phyloP scores from a whole-genome alignment of 2,797 vertebrate genomes.

The Alca torda region DNA sequence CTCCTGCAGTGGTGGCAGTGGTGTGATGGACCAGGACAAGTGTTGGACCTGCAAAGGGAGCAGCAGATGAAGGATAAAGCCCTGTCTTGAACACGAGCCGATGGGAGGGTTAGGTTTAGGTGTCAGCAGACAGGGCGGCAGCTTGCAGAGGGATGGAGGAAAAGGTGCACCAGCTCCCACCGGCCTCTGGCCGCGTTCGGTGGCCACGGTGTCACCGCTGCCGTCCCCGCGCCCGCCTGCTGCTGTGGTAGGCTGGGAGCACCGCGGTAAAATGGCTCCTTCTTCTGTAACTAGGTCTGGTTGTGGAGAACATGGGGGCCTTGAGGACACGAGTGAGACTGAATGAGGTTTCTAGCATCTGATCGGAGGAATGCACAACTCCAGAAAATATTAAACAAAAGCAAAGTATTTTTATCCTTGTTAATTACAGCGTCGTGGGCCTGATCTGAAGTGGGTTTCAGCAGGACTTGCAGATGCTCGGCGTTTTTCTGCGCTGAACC shows the following conservation, averaged over 20 bases:
- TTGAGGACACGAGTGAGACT: slow-evolving; percentile 34
- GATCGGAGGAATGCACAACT: slow-evolving; percentile 32
- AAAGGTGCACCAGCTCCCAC: not conserved
- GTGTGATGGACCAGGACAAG: not conserved
- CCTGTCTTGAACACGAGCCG: not conserved
- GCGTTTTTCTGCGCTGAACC: not conserved
- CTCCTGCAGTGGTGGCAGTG: not conserved
- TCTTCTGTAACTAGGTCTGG: not conserved
- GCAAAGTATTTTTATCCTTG: slow-evolving; percentile 61
- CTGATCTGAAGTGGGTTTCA: slow-evolving; percentile 47
- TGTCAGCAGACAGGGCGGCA: not conserved
- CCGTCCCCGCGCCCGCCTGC: fast-evolving
- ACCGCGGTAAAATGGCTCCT: slow-evolving; percentile 8
- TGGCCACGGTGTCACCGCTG: fast-evolving
- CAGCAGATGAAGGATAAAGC: not conserved
- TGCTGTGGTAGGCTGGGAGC: not conserved
- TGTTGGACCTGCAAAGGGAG: not conserved
- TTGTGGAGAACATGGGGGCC: slow-evolving; percentile 1
- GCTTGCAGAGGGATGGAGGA: not conserved
- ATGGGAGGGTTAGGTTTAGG: not conserved
- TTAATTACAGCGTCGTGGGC: slow-evolving; percentile 59
- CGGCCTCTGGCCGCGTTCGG: fast-evolving
- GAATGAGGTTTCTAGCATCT: slow-evolving; percentile 47
- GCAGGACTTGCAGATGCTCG: slow-evolving; percentile 46
- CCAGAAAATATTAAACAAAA: slow-evolving; percentile 64